phyloP scores from a whole-genome alignment of 2,113 vertebrate genomes.

The Gorsachius goisagi region DNA sequence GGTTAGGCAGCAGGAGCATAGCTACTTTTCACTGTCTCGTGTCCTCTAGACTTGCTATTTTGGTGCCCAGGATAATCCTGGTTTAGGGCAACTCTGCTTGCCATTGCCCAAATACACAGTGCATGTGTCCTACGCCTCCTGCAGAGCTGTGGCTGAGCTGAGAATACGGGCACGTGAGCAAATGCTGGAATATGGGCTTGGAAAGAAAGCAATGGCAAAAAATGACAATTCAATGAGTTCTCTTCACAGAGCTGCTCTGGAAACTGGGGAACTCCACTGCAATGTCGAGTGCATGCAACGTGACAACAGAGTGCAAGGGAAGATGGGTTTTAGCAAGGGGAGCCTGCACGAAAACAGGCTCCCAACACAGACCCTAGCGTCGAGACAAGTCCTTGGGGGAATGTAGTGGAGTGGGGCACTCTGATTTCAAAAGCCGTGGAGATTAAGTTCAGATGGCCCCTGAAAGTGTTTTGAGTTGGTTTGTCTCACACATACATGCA shows the following conservation, averaged over 20 bases:
- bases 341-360: neutral
- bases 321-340: neutral
- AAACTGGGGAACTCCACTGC: neutral
- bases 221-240: neutral
- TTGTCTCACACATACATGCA: neutral
- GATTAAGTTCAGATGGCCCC: neutral
- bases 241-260: neutral
- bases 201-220: neutral
- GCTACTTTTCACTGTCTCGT: neutral
- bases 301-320: neutral
- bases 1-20: neutral
- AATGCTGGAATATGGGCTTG: neutral
- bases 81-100: neutral
- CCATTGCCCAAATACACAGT: neutral
- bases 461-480: neutral
- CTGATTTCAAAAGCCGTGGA: neutral
- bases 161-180: accelerated
- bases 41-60: neutral
- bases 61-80: neutral
- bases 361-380: neutral
- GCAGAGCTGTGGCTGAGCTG: neutral
- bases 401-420: neutral
- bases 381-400: neutral
- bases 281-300: accelerated
- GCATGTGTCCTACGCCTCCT: neutral